Percentiles rank a stretch among this genome's conserved stretches.
These are phyloP conservation scores for Habropoda laboriosa DNA, from an alignment of 1,140 invertebrate species.

Conservation along the genomic window DNA sequence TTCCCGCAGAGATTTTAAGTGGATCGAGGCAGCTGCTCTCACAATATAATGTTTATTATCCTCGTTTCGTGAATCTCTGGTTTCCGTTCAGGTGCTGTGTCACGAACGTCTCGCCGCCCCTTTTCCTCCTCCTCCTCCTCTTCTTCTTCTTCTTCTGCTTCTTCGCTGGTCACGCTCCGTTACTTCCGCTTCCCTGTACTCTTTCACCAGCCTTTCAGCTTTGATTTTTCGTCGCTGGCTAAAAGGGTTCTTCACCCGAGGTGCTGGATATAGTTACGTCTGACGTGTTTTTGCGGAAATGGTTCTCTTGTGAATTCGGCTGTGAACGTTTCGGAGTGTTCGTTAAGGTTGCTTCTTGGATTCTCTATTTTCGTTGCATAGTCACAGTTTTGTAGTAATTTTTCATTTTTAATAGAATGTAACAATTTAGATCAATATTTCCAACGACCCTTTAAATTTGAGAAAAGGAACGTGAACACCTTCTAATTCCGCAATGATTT, in stretches of 20 bases:
- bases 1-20: neutral
- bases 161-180: neutral
- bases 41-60: constrained; percentile 16
- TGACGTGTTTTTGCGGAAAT: neutral
- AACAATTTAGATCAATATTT: no score
- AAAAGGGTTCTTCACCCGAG: neutral
- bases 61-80: neutral
- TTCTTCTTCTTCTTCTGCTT: neutral
- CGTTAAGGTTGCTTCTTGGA: no score
- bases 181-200: constrained; percentile 3
- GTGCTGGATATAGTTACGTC: neutral
- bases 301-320: no score
- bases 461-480: no score
- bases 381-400: no score
- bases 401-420: no score
- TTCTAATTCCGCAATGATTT: no score
- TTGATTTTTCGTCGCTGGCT: neutral
- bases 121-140: neutral
- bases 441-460: no score
- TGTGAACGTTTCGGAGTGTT: no score
- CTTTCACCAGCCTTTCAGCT: neutral
- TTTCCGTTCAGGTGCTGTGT: neutral
- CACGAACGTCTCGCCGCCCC: neutral
- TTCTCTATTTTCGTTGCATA: no score
- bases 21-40: neutral